Conservation (phyloP, 2,888 invertebrate species). For the Bugula neritina region DNA sequence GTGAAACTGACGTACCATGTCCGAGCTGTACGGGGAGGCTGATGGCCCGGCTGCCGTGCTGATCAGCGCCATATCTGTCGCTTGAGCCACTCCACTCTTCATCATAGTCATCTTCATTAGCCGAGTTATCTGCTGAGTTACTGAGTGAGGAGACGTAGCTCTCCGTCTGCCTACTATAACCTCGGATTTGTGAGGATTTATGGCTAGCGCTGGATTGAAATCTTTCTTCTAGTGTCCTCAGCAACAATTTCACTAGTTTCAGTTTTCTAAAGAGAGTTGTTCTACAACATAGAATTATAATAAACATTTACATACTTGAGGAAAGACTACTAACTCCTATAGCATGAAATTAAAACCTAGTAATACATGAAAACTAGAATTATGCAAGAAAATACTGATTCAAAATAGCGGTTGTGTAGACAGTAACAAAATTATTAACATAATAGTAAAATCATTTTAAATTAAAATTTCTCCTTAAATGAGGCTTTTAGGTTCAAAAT, state of each 20-base stretch:
- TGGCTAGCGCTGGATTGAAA: slow-evolving; percentile 39
- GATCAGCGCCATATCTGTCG: slow-evolving; percentile 32
- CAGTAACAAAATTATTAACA: no score
- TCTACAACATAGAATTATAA: slow-evolving; percentile 27
- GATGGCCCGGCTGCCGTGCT: slow-evolving; percentile 49
- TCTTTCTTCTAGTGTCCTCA: slow-evolving; percentile 47
- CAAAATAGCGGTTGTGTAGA: no score
- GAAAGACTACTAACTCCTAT: no score
- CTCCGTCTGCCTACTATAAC: slow-evolving; percentile 51
- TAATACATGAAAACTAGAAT: no score
- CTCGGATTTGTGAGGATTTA: slow-evolving; percentile 35
- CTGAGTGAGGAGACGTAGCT: slow-evolving; percentile 50
- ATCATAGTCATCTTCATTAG: slow-evolving; percentile 39
- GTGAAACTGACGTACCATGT: slow-evolving; percentile 30
- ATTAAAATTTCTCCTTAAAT: no score
- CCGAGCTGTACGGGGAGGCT: slow-evolving; percentile 45
- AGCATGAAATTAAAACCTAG: no score
- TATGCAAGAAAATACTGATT: no score
- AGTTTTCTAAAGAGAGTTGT: slow-evolving; percentile 47
- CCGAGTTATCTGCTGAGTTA: slow-evolving; percentile 39
- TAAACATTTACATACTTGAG: no score
- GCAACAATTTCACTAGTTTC: slow-evolving; percentile 50
- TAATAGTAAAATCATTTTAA: no score
- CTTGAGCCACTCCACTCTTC: slow-evolving; percentile 36
- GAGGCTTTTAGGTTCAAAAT: no score